These are phyloP conservation scores for Baryphthengus martii DNA, from an alignment of 2,113 vertebrate genomes.

Conservation along the genomic window DNA sequence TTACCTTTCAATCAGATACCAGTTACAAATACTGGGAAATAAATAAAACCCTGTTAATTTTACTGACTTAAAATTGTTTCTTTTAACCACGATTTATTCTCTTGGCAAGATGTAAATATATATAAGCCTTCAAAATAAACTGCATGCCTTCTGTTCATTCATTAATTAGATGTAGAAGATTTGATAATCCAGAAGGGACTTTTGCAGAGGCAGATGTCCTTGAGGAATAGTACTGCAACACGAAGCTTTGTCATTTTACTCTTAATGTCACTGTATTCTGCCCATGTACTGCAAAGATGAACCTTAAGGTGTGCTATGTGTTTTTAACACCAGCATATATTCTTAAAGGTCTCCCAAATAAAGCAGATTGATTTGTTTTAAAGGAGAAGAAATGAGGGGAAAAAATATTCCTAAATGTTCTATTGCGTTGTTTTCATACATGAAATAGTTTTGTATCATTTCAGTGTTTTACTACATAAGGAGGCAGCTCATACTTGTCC, in stretches of 20 bases:
- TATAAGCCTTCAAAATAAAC: neutral
- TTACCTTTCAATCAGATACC: neutral
- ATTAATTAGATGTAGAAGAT: neutral
- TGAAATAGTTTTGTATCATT: neutral
- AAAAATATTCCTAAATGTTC: neutral
- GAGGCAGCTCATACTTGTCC: neutral
- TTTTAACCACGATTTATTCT: neutral
- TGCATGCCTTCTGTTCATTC: neutral
- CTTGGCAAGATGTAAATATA: neutral
- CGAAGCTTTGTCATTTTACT: neutral
- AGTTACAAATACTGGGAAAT: neutral
- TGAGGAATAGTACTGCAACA: neutral
- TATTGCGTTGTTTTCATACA: neutral
- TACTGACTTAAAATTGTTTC: neutral
- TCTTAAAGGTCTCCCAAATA: neutral
- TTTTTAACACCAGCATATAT: neutral
- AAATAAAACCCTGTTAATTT: neutral
- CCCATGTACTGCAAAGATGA: neutral
- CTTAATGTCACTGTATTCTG: fast-evolving
- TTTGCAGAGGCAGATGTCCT: neutral
- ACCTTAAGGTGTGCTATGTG: neutral
- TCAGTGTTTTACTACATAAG: neutral
- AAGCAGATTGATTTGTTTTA: neutral
- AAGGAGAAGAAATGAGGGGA: neutral
- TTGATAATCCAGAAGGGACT: neutral